Evolutionary conservation across 2,797 vertebrate species (phyloP).

Genomic region (Mallotus villosus): DNA sequence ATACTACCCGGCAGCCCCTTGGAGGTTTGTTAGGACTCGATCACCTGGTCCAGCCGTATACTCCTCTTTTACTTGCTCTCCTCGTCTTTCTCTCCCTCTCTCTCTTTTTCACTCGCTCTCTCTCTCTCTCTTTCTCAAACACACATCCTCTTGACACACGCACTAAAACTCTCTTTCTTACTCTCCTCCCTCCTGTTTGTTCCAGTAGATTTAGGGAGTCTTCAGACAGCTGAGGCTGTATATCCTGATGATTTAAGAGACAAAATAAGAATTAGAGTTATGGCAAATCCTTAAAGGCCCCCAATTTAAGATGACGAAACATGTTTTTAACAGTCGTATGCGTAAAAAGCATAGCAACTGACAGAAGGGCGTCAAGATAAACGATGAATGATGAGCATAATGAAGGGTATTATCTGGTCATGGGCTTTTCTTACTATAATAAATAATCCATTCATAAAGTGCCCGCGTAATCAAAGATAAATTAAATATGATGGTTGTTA

Average conservation of each 20-base stretch:
- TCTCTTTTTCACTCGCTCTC: slow-evolving; percentile 33
- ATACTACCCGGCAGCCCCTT: slow-evolving; percentile 75
- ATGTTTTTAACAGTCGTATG: slow-evolving; percentile 13
- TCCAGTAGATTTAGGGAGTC: slow-evolving; percentile 67
- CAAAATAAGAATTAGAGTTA: slow-evolving; percentile 27
- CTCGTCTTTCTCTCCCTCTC: slow-evolving; percentile 44
- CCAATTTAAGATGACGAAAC: neutral
- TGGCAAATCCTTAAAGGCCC: slow-evolving; percentile 14
- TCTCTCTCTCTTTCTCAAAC: slow-evolving; percentile 60
- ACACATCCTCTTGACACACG: slow-evolving; percentile 22
- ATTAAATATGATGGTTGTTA: no score
- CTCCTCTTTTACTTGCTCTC: slow-evolving; percentile 48
- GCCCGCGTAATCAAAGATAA: no score
- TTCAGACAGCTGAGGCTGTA: slow-evolving; percentile 63
- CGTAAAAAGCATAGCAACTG: slow-evolving; percentile 40
- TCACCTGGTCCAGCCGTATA: slow-evolving; percentile 77
- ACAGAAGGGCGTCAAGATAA: neutral
- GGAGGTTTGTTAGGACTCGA: slow-evolving; percentile 77
- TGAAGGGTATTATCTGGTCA: no score
- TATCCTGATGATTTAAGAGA: slow-evolving; percentile 64
- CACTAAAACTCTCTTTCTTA: slow-evolving; percentile 47
- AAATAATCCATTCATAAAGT: no score
- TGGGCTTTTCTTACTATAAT: no score
- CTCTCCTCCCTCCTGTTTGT: slow-evolving; percentile 69
- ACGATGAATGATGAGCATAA: no score